Conservation (phyloP, 2,888 invertebrate species). For the Lepidochrysops patricia region DNA sequence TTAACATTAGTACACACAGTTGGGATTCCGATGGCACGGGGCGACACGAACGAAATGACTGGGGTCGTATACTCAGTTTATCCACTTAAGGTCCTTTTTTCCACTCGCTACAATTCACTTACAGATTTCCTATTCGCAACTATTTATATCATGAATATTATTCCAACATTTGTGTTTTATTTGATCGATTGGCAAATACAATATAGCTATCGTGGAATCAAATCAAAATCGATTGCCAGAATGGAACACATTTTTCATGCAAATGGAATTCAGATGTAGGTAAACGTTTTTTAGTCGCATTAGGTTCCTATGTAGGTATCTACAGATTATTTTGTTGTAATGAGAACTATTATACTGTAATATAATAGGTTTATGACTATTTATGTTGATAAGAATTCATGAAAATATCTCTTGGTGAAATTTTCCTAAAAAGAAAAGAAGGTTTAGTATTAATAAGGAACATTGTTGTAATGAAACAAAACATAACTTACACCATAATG, state of each 20-base stretch:
- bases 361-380: too few species aligned
- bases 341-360: too few species aligned
- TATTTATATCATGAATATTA: constrained; percentile 53
- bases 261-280: not conserved
- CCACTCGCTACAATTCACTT: constrained; percentile 72
- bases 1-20: not conserved
- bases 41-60: not conserved
- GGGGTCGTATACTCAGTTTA: constrained; percentile 49
- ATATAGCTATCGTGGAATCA: too few species aligned
- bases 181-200: constrained; percentile 19
- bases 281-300: not conserved
- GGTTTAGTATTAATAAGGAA: too few species aligned
- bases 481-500: not conserved
- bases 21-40: not conserved
- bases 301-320: not conserved
- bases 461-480: not conserved
- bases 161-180: constrained; percentile 19
- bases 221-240: not conserved
- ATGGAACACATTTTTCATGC: not conserved
- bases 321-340: too few species aligned
- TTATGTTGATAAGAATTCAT: too few species aligned
- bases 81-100: constrained; percentile 72
- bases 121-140: constrained; percentile 53
- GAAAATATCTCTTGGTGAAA: too few species aligned
- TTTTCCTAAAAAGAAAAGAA: too few species aligned